phyloP scores from a whole-genome alignment of 2,113 vertebrate genomes.

The Protobothrops mucrosquamatus region DNA sequence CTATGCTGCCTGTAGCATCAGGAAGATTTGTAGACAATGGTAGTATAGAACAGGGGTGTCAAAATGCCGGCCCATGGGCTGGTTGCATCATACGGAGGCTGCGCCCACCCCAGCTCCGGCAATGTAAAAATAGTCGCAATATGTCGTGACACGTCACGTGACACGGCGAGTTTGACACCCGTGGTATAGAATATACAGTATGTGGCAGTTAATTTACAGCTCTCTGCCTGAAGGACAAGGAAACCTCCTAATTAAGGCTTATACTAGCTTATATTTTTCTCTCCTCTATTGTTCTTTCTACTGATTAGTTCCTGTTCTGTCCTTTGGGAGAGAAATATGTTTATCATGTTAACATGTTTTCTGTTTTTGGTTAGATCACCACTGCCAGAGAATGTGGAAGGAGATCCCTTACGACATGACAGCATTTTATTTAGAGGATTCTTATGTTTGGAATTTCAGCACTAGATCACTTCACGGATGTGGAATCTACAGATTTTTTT shows the following conservation, averaged over 20 bases:
- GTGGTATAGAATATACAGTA: not conserved
- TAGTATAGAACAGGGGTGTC: not conserved
- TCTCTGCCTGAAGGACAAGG: not conserved
- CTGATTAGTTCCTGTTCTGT: not conserved
- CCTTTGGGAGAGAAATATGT: not conserved
- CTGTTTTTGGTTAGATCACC: not conserved
- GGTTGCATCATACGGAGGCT: no score
- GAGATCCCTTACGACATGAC: not conserved
- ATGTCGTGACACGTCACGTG: no score
- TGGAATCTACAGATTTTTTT: not conserved
- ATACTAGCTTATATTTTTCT: not conserved
- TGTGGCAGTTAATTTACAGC: not conserved
- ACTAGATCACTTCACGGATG: not conserved
- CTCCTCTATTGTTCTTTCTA: not conserved
- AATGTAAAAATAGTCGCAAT: no score
- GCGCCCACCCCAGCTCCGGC: no score
- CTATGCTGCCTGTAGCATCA: not conserved
- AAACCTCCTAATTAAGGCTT: not conserved
- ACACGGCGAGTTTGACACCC: no score
- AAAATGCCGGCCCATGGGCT: no score
- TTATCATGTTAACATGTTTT: not conserved
- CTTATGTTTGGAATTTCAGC: not conserved
- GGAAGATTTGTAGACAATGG: not conserved
- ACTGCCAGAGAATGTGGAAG: not conserved
- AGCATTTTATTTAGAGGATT: not conserved